Evolutionary conservation across 1,140 invertebrate genomes (phyloP).

Genomic region (Stegodyphus mimosarum): DNA sequence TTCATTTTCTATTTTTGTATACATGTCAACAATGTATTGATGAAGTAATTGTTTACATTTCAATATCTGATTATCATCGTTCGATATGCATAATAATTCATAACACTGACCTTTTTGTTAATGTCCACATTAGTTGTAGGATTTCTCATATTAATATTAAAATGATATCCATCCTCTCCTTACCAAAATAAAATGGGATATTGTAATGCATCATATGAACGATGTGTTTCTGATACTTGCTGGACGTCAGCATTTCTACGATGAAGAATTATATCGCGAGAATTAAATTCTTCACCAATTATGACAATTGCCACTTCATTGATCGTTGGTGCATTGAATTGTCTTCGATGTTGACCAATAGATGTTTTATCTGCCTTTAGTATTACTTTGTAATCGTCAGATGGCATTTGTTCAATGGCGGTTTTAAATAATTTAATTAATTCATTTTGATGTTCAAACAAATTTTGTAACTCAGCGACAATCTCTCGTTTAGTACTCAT

Average conservation of each 20-base stretch:
- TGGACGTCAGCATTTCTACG: neutral
- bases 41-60: too few species aligned
- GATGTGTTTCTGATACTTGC: slow-evolving; percentile 18
- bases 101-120: too few species aligned
- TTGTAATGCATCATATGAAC: slow-evolving; percentile 61
- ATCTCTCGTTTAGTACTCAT: slow-evolving; percentile 2
- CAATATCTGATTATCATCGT: too few species aligned
- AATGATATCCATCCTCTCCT: slow-evolving; percentile 61
- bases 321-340: slow-evolving; percentile 3
- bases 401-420: slow-evolving; percentile 8
- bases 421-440: slow-evolving; percentile 9
- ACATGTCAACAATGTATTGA: too few species aligned
- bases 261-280: slow-evolving; percentile 10
- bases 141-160: slow-evolving; percentile 34
- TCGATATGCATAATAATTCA: too few species aligned
- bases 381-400: neutral
- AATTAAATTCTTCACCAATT: slow-evolving; percentile 5
- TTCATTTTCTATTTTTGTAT: too few species aligned
- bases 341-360: neutral
- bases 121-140: slow-evolving; percentile 4
- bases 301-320: slow-evolving; percentile 3
- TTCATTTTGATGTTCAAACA: neutral
- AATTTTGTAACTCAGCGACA: neutral
- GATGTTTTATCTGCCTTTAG: neutral
- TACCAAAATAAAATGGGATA: slow-evolving; percentile 61